Evolutionary conservation across 2,888 invertebrate genomes (phyloP).

Genomic region (Sphecodes monilicornis): DNA sequence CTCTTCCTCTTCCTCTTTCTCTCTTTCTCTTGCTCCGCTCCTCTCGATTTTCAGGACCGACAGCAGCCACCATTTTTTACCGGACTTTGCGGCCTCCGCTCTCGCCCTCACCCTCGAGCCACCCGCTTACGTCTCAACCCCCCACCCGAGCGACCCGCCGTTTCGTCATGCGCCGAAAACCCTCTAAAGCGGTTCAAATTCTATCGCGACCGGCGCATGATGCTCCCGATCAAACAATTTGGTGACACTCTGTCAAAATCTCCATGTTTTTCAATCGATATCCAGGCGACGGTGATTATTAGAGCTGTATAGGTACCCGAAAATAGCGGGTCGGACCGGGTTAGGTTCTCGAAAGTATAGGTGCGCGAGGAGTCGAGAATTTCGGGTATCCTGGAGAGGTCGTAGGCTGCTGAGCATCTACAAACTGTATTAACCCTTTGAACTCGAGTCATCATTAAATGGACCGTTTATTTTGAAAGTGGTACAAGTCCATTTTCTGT

Average conservation of each 20-base stretch:
- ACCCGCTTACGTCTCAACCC: background rate
- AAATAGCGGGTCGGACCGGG: background rate
- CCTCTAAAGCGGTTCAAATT: background rate
- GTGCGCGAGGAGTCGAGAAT: too few relatives aligned
- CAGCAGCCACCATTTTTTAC: background rate
- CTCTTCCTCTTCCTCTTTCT: background rate
- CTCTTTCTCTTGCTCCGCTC: background rate
- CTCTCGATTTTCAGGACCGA: constrained; percentile 10
- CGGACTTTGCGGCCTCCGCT: background rate
- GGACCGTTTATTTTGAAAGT: too few relatives aligned
- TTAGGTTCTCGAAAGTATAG: too few relatives aligned
- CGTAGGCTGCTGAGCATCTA: too few relatives aligned
- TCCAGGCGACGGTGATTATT: background rate
- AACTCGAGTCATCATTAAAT: too few relatives aligned
- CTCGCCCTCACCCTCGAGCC: background rate
- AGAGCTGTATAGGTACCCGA: background rate
- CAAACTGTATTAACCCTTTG: too few relatives aligned
- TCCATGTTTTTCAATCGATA: background rate
- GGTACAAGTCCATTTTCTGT: too few relatives aligned
- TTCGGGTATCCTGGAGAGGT: too few relatives aligned
- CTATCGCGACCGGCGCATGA: background rate
- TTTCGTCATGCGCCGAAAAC: constrained; percentile 6
- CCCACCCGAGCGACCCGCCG: background rate
- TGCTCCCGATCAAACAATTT: background rate
- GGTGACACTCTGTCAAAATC: background rate